Evolutionary conservation across 2,797 vertebrate genomes (phyloP), one percentile per base, ranked within the genome.

Genomic region (Coccyzus lansbergi): DNA sequence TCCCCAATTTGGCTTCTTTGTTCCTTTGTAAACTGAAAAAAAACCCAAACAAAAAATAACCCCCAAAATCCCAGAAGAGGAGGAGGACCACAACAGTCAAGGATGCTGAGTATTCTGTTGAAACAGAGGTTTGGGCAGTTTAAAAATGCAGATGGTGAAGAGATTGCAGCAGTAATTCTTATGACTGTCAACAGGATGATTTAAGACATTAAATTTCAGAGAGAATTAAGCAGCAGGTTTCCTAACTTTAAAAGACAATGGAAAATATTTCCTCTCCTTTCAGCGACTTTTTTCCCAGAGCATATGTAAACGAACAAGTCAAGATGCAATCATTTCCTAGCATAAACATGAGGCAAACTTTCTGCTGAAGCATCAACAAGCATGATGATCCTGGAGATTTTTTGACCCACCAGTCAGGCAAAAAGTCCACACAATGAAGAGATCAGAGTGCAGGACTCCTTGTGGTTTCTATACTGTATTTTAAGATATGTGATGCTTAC

Each of bases 381-480:
- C 49, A n/a, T 2, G 20, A 20, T 59, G 13, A 31, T 62, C 1
- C 12, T 0, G 15, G 34, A 70, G 69, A 38, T n/a, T 49, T 53
- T 77, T 72, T 16, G 26, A 8, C 28, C 4, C 26, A 33, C 5
- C 2, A 25, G 53, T 24, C 48, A 28, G 4, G 31, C 6, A 26
- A 10, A 29, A 51, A 5, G 26, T 31, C 55, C 26, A 4, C 53
- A n/a, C 16, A 18, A 15, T 0, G 1, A 15, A 42, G 65, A 71
- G 17, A 2, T 7, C 38, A 55, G 49, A 29, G n/a, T 2, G 0
- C n/a, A 24, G 74, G 8, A 40, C 20, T 1, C 26, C n/a, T n/a
- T 40, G 34, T 44, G 70, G 19, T 52, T 76, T 38, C 26, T 42
- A 7, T 10, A 14, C 12, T 17, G 58, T 31, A 25, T 58, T 46